Base-by-base conservation (phyloP, 1,140 invertebrate genomes). In the Ctenoplectra terminalis region DNA sequence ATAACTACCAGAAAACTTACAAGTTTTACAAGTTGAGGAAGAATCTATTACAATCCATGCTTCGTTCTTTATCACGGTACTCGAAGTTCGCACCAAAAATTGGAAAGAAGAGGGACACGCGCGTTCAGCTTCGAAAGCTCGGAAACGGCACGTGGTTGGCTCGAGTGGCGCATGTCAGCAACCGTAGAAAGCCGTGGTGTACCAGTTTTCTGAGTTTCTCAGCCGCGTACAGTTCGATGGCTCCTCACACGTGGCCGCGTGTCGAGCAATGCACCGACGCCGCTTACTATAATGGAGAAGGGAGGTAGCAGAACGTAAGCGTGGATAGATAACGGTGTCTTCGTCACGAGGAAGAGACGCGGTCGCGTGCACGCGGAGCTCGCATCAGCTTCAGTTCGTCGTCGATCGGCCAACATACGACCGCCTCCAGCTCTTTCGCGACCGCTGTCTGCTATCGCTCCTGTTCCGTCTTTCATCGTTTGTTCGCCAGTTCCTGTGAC, bases 261-360 rank as follows among this genome's bases (percentile, higher is more conserved):
- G 11, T 3, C 1, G 66, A 23, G n/a, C 48, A 37, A 29, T 74
- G 15, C 13, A 46, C 17, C 63, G 40, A 70, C 46, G 13, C 23
- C 20, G 31, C 17, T 37, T 61, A 78, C 43, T 82, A 85, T 37
- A 79, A 82, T 79, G 61, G 34, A 54, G 73, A 50, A 74, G 56
- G 34, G 26, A 85, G 75, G 37, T 70, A 87, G 52, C 66, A 60
- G 50, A 76, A 82, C 71, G 66, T 79, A 74, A 82, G 46, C 31
- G 56, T 60, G 72, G 56, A 79, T 82, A 85, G 40, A 87, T 88
- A 88, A 88, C 87, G 87, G 87, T 87, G 58, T 69, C 43, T 60
- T 78, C 54, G 23, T 54, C 9, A 1, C 20, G 43, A 50, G 48
- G 34, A 77, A 82, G 56, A 77, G 71, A 72, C 43, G n/a, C 46